These are phyloP conservation scores for Mythimna pallens DNA, from an alignment of 2,888 invertebrate genomes.

Conservation along the genomic window DNA sequence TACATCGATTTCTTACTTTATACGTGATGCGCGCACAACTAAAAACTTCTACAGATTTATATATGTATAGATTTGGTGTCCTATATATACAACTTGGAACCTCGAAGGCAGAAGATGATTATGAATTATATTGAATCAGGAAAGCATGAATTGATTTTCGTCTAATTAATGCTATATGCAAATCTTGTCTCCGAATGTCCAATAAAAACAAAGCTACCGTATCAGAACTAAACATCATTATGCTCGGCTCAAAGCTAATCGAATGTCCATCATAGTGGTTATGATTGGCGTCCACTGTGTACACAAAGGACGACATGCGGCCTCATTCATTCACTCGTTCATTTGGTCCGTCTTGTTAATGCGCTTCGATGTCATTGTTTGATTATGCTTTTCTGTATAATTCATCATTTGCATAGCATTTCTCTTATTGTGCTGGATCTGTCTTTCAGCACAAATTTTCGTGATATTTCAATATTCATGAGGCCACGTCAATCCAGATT, in stretches of 20 bases:
- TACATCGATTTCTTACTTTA: too few species aligned
- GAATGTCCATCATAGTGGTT: slow-evolving; percentile 50
- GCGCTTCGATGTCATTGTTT: slow-evolving; percentile 39
- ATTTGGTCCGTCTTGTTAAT: slow-evolving; percentile 32
- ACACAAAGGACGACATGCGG: slow-evolving; percentile 41
- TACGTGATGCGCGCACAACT: too few species aligned
- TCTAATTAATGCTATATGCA: background rate
- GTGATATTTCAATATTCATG: background rate
- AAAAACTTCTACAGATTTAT: too few species aligned
- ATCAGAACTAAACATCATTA: slow-evolving; percentile 25
- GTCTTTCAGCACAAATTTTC: background rate
- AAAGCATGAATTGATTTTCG: background rate
- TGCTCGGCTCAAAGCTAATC: slow-evolving; percentile 48
- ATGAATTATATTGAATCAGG: background rate
- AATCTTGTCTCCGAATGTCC: background rate
- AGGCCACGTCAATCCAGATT: background rate
- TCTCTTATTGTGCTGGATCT: background rate
- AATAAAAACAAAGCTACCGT: slow-evolving; percentile 2
- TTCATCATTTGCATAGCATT: slow-evolving; percentile 19
- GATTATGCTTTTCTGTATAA: slow-evolving; percentile 16
- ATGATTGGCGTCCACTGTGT: slow-evolving; percentile 51
- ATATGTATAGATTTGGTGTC: too few species aligned
- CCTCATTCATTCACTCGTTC: slow-evolving; percentile 46
- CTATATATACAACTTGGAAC: too few species aligned
- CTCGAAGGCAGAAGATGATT: too few species aligned